Percentiles rank a stretch among this genome's conserved stretches.
Conservation (phyloP, 2,113 vertebrate genomes). For the Etheostoma spectabile region DNA sequence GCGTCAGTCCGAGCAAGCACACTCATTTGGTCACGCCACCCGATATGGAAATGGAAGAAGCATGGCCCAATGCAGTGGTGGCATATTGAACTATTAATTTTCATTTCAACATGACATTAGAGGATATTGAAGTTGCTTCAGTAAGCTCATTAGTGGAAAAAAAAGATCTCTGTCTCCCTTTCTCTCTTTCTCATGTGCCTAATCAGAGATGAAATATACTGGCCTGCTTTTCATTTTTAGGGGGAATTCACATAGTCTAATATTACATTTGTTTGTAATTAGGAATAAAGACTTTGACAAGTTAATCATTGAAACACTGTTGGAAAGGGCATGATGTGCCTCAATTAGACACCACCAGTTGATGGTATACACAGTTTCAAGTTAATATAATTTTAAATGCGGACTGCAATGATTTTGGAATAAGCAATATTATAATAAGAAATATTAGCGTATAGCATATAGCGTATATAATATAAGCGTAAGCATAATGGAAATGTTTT, state of each 20-base stretch:
- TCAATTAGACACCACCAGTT: slow-evolving; percentile 20
- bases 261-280: slow-evolving; percentile 60
- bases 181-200: slow-evolving; percentile 52
- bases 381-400: background rate
- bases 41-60: slow-evolving; percentile 84
- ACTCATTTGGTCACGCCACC: slow-evolving; percentile 87
- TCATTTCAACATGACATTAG: slow-evolving; percentile 87
- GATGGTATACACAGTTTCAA: slow-evolving; percentile 1
- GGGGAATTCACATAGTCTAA: slow-evolving; percentile 48
- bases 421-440: background rate
- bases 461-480: too few relatives aligned
- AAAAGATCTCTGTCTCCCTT: slow-evolving; percentile 63
- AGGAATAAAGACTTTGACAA: slow-evolving; percentile 31
- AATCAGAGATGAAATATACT: slow-evolving; percentile 75
- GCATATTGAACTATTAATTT: slow-evolving; percentile 85
- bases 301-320: slow-evolving; percentile 41
- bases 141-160: slow-evolving; percentile 77
- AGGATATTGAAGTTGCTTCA: slow-evolving; percentile 85
- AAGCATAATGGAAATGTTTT: background rate
- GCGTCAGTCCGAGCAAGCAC: slow-evolving; percentile 72
- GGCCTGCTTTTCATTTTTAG: slow-evolving; percentile 71
- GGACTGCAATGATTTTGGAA: background rate
- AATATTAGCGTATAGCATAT: too few relatives aligned
- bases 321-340: slow-evolving; percentile 16
- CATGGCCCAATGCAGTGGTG: slow-evolving; percentile 72